A percentile compares a stretch with the other conserved stretches of the same genome.
Evolutionary conservation across 2,888 invertebrate genomes (phyloP).

Genomic region (Drosophila paranaensis): DNA sequence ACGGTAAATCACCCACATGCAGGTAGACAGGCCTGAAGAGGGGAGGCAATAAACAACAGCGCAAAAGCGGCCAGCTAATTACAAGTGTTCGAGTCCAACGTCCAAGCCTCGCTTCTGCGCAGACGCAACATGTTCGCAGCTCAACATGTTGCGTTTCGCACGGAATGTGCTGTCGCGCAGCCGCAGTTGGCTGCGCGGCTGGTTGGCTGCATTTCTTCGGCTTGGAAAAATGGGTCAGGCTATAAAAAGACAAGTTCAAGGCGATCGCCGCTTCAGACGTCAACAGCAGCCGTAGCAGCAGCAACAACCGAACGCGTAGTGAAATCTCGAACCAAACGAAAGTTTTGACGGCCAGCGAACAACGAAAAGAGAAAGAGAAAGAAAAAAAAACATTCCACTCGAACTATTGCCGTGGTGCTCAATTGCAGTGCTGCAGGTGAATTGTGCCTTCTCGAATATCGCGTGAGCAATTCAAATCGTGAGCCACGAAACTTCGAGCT

Average conservation of each 20-base stretch:
- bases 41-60: conserved; percentile 55
- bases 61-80: conserved; percentile 45
- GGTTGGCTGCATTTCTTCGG: conserved; percentile 67
- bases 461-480: conserved; percentile 48
- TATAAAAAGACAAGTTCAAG: conserved; percentile 94
- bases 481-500: conserved; percentile 42
- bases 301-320: conserved; percentile 62
- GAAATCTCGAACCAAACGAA: conserved; percentile 65
- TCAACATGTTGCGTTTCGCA: conserved; percentile 56
- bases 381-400: conserved; percentile 2
- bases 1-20: conserved; percentile 46
- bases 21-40: conserved; percentile 26
- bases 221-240: conserved; percentile 89
- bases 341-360: conserved; percentile 50
- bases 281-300: conserved; percentile 71
- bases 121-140: conserved; percentile 15
- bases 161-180: neutral
- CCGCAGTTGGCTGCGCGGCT: conserved; percentile 10
- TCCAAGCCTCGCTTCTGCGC: conserved; percentile 42
- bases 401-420: conserved; percentile 12
- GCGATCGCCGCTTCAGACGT: conserved; percentile 88
- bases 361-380: conserved; percentile 36
- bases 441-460: conserved; percentile 50
- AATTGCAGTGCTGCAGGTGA: conserved; percentile 62
- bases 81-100: conserved; percentile 4